Evolutionary conservation across 2,113 vertebrate genomes (phyloP), one percentile per base, ranked within the genome.

Genomic region (Pseudorhombus dupliciocellatus): DNA sequence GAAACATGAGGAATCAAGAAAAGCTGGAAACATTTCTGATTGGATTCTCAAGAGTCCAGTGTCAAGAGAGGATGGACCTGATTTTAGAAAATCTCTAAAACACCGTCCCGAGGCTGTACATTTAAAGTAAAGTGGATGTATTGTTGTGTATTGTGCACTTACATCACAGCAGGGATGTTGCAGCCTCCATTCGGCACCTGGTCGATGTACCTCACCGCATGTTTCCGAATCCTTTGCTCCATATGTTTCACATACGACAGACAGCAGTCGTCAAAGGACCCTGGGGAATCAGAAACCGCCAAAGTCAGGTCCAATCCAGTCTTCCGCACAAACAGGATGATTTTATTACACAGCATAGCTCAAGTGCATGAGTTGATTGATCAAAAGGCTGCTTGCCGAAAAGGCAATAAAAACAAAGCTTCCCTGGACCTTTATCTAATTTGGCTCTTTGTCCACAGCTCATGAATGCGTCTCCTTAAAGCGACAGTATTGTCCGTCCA

Each of bases 231-330:
- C 0, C 0, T 0, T 0, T 0, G 0, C 0, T 0, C 5, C 0
- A 21, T 2, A 89, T 0, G 21, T 0, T 7, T 83, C 28, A 77
- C 78, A 40, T 93, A 92, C 1, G 5, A 75, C 30, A 93, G 75
- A 59, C 93, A 94, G 84, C 93, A 94, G 86, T 94, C 92, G 0
- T 93, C 92, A 55, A 84, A 93, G 24, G 84, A 64, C 11, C 80
- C 93, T 94, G 48, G 26, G 72, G 65, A 15, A 42, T 30, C 4
- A 79, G 30, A 69, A 50, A 67, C 4, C 37, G 6, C 46, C 7
- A 14, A 51, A 65, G 22, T 59, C 5, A 64, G 15, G 9, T 40
- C 11, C 51, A 53, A 6, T 61, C 62, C 54, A 67, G 30, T 66
- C 4, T 4, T 22, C 26, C 2, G 1, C 21, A 11, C 4, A 2